These are phyloP conservation scores for Phymorhynchus buccinoides DNA, from an alignment of 1,140 invertebrate genomes.

Conservation along the genomic window DNA sequence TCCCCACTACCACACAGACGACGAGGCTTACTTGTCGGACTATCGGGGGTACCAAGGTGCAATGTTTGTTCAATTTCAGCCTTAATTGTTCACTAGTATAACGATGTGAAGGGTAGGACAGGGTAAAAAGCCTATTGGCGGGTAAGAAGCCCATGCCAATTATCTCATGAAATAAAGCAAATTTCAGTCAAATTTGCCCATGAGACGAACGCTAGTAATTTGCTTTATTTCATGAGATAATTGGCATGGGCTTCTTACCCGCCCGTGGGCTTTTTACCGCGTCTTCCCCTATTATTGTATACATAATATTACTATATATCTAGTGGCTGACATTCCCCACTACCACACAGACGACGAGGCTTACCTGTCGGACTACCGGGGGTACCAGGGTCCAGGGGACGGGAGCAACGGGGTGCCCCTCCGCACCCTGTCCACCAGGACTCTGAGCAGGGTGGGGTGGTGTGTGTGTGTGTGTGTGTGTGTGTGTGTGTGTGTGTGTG, in stretches of 20 bases:
- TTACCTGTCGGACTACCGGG: constrained; percentile 40
- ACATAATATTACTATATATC: background rate
- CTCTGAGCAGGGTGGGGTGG: background rate
- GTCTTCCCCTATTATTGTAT: background rate
- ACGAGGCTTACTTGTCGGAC: background rate
- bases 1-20: constrained; percentile 26
- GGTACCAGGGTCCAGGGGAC: constrained; percentile 38
- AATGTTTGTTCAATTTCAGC: background rate
- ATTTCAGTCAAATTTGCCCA: too few relatives aligned
- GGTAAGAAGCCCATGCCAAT: too few relatives aligned
- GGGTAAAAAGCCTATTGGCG: too few relatives aligned
- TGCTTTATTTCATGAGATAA: too few relatives aligned
- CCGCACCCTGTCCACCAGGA: constrained; percentile 7
- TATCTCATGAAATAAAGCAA: too few relatives aligned
- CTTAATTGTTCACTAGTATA: too few relatives aligned
- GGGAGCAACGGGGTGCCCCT: constrained; percentile 39
- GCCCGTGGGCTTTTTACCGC: too few relatives aligned
- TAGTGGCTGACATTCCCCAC: background rate
- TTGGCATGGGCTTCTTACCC: too few relatives aligned
- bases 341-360: constrained; percentile 36
- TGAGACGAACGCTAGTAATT: too few relatives aligned
- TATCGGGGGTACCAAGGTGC: background rate
- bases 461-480: background rate
- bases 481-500: background rate
- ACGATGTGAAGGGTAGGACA: constrained; percentile 1